A percentile compares a stretch with the other conserved stretches of the same genome.
phyloP scores from a whole-genome alignment of 2,888 invertebrate genomes.

The Neria commutata region DNA sequence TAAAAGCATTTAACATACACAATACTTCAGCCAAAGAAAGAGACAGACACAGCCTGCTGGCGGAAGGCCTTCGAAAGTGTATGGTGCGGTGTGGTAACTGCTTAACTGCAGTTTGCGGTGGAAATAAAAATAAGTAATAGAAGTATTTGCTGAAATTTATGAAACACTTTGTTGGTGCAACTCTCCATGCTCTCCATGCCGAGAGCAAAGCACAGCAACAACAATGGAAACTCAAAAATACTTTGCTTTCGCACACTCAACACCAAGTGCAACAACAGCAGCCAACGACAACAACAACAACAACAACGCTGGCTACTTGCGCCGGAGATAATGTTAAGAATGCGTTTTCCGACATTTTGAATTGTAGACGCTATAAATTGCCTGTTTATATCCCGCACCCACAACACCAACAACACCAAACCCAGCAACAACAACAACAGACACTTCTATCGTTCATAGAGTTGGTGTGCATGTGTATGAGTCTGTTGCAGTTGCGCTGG shows the following conservation, averaged over 20 bases:
- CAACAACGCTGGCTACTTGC: constrained; percentile 21
- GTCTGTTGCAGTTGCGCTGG: constrained; percentile 8
- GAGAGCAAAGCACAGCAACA: not conserved
- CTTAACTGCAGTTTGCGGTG: no score
- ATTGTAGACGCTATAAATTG: constrained; percentile 32
- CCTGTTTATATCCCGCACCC: constrained; percentile 4
- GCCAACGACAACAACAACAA: constrained; percentile 5
- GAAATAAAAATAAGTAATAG: not conserved
- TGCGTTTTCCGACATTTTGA: constrained; percentile 29
- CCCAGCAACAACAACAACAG: constrained; percentile 9
- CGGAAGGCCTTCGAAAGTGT: no score
- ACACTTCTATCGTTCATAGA: no score
- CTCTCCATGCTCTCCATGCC: no score
- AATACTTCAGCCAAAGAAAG: no score
- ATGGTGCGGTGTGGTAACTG: no score
- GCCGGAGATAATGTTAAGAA: constrained; percentile 8
- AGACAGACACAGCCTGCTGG: no score
- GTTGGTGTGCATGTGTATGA: constrained; percentile 3
- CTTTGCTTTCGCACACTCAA: not conserved
- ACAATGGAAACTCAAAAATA: constrained; percentile 15
- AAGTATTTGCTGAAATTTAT: not conserved
- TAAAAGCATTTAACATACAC: no score
- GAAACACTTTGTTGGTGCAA: not conserved
- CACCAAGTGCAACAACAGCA: constrained; percentile 14
- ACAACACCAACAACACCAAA: constrained; percentile 14